Base-by-base conservation (phyloP, 2,888 invertebrate genomes). In the Gryllus longicercus region DNA sequence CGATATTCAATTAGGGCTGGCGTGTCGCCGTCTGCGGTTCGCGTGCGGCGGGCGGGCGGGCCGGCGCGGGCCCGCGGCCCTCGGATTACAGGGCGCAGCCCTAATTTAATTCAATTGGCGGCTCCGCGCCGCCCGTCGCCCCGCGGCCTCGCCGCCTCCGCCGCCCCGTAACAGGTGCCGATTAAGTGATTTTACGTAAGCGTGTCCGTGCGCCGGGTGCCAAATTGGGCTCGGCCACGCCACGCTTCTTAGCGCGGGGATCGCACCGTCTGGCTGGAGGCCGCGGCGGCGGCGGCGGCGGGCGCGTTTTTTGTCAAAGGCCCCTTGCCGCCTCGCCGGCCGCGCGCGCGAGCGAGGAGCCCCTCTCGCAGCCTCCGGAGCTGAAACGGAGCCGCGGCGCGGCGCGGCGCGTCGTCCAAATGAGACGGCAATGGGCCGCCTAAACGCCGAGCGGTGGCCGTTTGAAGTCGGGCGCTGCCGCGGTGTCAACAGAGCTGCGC, bases 71-170 rank as follows among this genome's bases (percentile, higher is more conserved):
- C 77, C 77, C 77, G 79, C 78, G 79, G 50, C 63, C 80, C 78
- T n/a, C 78, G 80, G 79, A 82, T 82, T 82, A 82, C 81, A 82
- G 79, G 80, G 81, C 81, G 81, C 81, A 78, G 79, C 80, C 74
- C 82, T 81, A 81, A 82, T 82, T 82, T 82, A 82, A 82, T 82
- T 82, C 82, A 82, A 82, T 82, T 81, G 77, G 79, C 77, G 25
- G 79, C 25, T 50, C 25, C n/a, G 16, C 25, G 51, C 11, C n/a
- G 77, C 76, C n/a, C 50, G 63, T 5, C 49, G 25, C 18, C 51
- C 80, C 76, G 51, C 38, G 76, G 78, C 51, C 75, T 78, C 63
- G 77, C 74, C 74, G 76, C 76, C 16, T 18, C 16, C 25, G 8
- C 75, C 49, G 74, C 38, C 18, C 38, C 38, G 21, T 51, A 77